Evolutionary conservation across 2,888 invertebrate genomes (phyloP).

Genomic region (Drosophila setosimentum): DNA sequence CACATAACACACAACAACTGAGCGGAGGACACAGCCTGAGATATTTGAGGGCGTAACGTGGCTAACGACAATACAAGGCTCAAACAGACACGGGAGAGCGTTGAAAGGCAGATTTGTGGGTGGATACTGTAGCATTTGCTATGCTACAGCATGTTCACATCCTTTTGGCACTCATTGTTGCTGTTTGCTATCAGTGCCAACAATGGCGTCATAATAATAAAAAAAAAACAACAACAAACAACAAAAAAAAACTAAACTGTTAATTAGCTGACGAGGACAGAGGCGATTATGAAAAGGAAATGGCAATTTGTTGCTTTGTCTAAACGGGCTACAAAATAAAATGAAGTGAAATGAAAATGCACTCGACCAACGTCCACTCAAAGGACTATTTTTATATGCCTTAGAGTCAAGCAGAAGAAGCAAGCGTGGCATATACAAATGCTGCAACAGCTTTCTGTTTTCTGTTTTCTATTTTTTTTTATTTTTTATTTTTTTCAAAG

Average conservation of each 20-base stretch:
- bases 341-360: conserved; percentile 1
- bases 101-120: not conserved
- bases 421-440: not conserved
- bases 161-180: conserved; percentile 28
- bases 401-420: not conserved
- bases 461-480: not conserved
- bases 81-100: not conserved
- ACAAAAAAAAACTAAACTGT: conserved; percentile 8
- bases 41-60: conserved; percentile 49
- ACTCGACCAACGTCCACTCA: not conserved
- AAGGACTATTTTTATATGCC: not conserved
- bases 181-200: conserved; percentile 26
- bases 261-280: conserved; percentile 48
- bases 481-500: not conserved
- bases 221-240: not conserved
- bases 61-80: conserved; percentile 30
- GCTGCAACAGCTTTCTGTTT: not conserved
- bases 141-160: conserved; percentile 25
- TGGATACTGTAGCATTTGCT: conserved; percentile 6
- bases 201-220: conserved; percentile 35
- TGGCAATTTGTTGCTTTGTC: conserved; percentile 56
- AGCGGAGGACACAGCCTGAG: conserved; percentile 29
- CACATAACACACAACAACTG: conserved; percentile 19
- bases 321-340: not conserved
- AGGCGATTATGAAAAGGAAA: conserved; percentile 52